phyloP scores from a whole-genome alignment of 2,113 vertebrate genomes.

The Menura novaehollandiae region DNA sequence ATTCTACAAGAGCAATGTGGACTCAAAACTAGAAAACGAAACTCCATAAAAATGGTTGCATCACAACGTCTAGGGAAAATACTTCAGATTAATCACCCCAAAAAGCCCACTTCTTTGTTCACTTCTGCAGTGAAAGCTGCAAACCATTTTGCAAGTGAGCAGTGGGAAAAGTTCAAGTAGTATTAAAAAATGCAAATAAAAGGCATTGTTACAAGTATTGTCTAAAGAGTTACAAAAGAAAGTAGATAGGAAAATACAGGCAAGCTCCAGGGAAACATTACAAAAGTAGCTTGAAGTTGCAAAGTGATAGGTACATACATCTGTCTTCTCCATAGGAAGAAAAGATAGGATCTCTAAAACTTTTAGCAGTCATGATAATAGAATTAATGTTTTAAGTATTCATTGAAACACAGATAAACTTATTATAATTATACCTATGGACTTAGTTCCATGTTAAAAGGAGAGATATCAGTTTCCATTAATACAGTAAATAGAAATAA shows the following conservation, averaged over 20 bases:
- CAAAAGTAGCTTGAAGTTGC: neutral
- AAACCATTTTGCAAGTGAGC: neutral
- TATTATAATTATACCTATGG: neutral
- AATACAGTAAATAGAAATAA: conserved; percentile 2
- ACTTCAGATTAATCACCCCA: neutral
- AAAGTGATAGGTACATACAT: neutral
- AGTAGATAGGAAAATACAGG: neutral
- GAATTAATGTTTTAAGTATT: neutral
- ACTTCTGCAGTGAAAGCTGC: neutral
- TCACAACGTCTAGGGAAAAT: neutral
- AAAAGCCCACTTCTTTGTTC: neutral
- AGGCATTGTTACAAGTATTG: neutral
- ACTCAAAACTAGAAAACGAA: neutral
- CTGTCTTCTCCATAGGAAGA: neutral
- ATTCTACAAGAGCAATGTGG: neutral
- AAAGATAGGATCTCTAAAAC: neutral
- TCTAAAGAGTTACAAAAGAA: neutral
- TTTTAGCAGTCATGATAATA: neutral
- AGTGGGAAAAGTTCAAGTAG: neutral
- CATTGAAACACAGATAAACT: neutral
- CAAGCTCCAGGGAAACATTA: neutral
- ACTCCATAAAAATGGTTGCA: neutral
- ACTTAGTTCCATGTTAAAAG: neutral
- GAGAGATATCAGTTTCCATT: neutral
- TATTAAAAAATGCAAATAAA: neutral